These are phyloP conservation scores for Pemphigus obesinymphae DNA, from an alignment of 1,140 invertebrate species.

Conservation along the genomic window DNA sequence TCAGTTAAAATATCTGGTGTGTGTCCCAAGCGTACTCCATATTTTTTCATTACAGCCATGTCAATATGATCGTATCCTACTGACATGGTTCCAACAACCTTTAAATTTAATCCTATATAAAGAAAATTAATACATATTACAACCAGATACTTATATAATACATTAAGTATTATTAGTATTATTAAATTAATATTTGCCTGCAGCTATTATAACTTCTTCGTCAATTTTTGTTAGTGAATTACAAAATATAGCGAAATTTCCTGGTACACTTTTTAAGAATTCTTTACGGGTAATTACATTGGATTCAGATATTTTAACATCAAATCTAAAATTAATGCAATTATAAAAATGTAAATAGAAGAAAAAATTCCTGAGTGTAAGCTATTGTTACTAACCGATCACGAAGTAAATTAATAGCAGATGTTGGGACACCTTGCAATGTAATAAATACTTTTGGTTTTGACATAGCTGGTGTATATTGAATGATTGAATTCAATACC, in stretches of 20 bases:
- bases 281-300: conserved; percentile 64
- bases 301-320: conserved; percentile 67
- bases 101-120: conserved; percentile 67
- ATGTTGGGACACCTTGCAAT: neutral
- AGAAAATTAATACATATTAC: conserved; percentile 4
- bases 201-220: conserved; percentile 64
- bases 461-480: neutral
- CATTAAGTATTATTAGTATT: neutral
- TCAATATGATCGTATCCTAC: conserved; percentile 83
- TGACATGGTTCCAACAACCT: conserved; percentile 84
- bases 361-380: neutral
- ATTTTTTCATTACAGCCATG: conserved; percentile 61
- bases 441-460: conserved; percentile 1
- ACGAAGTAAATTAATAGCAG: neutral
- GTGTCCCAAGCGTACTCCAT: conserved; percentile 73
- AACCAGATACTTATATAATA: too few relatives aligned
- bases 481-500: neutral
- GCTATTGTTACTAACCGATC: neutral
- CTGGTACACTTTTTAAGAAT: conserved; percentile 64
- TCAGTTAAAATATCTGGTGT: conserved; percentile 90
- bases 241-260: conserved; percentile 75
- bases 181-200: too few relatives aligned
- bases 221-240: conserved; percentile 81
- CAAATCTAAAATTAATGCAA: conserved; percentile 56
- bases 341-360: neutral